Conservation (phyloP, 2,797 vertebrate genomes). For the Limosa lapponica region DNA sequence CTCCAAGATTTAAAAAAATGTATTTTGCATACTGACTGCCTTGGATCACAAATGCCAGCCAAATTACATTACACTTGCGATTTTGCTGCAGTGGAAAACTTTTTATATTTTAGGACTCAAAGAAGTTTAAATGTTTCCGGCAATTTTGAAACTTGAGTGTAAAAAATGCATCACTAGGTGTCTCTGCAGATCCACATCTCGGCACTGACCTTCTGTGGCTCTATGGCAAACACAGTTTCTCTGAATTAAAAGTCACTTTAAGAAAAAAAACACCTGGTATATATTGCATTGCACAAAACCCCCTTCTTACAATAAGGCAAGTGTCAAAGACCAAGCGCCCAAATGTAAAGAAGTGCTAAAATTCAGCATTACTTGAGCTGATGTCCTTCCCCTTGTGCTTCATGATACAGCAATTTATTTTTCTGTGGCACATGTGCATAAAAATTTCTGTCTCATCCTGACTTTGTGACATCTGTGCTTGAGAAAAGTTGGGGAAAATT, state of each 20-base stretch:
- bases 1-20: not conserved
- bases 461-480: not conserved
- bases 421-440: fast-evolving
- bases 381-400: not conserved
- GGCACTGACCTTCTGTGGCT: fast-evolving
- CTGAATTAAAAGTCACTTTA: not conserved
- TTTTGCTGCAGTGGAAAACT: not conserved
- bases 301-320: not conserved
- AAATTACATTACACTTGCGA: not conserved
- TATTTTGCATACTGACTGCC: not conserved
- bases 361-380: not conserved
- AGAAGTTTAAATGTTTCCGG: not conserved
- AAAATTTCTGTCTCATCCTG: not conserved
- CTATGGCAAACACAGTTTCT: not conserved
- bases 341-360: not conserved
- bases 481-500: not conserved
- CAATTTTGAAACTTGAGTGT: not conserved
- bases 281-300: fast-evolving
- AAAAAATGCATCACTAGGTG: not conserved
- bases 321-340: not conserved
- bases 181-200: constrained; percentile 4
- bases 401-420: not conserved
- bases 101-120: not conserved
- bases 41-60: constrained; percentile 25
- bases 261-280: not conserved